A percentile compares a stretch with the other conserved stretches of the same genome.
phyloP scores from a whole-genome alignment of 2,888 invertebrate species.

The Tanypteryx hageni region DNA sequence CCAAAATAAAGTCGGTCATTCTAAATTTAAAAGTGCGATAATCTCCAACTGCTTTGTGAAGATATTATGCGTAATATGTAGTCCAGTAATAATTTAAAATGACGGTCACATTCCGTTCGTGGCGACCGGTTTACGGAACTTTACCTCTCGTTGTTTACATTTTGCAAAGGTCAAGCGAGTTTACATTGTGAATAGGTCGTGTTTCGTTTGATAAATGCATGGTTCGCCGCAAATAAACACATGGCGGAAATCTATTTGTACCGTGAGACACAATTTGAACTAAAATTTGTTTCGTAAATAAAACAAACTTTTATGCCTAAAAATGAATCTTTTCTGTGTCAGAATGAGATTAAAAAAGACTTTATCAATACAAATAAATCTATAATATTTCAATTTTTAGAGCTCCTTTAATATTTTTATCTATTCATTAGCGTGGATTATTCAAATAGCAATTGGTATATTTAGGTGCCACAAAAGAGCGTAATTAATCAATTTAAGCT shows the following conservation, averaged over 20 bases:
- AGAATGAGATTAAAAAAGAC: neutral
- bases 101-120: neutral
- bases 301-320: neutral
- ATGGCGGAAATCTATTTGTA: neutral
- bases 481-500: too few relatives aligned
- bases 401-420: too few relatives aligned
- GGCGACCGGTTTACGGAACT: neutral
- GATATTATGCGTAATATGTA: too few relatives aligned
- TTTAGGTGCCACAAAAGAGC: too few relatives aligned
- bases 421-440: too few relatives aligned
- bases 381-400: too few relatives aligned
- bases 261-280: neutral
- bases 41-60: too few relatives aligned
- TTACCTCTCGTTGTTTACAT: slow-evolving; percentile 34
- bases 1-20: too few relatives aligned
- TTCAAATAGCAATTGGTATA: too few relatives aligned
- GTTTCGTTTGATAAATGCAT: neutral
- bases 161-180: slow-evolving; percentile 48
- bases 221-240: neutral
- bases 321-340: neutral
- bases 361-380: neutral
- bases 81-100: neutral
- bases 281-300: neutral
- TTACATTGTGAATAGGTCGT: slow-evolving; percentile 14
- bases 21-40: too few relatives aligned